These are phyloP conservation scores for Erpetoichthys calabaricus DNA, from an alignment of 2,797 vertebrate species.

Conservation along the genomic window DNA sequence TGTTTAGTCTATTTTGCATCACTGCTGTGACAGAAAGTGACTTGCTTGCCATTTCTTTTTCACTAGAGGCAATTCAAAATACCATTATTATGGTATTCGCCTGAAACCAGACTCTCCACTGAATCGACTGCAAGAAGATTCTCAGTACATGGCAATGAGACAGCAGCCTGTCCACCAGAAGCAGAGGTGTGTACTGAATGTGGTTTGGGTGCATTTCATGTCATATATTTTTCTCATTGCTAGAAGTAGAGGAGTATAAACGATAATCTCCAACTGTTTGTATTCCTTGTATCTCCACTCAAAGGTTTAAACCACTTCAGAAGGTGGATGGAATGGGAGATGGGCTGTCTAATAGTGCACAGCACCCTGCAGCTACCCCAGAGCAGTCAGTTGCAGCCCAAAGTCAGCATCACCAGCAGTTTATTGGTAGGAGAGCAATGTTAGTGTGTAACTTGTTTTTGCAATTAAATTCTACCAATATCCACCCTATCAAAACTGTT, in stretches of 20 bases:
- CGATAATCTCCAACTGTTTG: no score
- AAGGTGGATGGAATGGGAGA: slow-evolving; percentile 78
- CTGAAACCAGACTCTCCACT: slow-evolving; percentile 92
- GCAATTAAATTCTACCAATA: neutral
- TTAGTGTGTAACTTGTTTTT: neutral
- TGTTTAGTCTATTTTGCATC: no score
- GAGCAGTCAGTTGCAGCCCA: slow-evolving; percentile 84
- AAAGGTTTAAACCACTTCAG: slow-evolving; percentile 82
- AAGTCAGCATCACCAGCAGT: slow-evolving; percentile 93
- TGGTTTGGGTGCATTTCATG: neutral
- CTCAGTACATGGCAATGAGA: slow-evolving; percentile 94
- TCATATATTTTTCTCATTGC: neutral
- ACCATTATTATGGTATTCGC: slow-evolving; percentile 95
- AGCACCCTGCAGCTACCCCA: slow-evolving; percentile 57
- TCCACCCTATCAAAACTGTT: slow-evolving; percentile 4
- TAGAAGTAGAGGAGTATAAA: no score
- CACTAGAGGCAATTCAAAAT: slow-evolving; percentile 90
- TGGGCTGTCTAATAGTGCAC: slow-evolving; percentile 53
- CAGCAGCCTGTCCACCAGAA: slow-evolving; percentile 94
- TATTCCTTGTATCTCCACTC: no score
- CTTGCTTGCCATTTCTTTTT: no score
- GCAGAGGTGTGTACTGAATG: slow-evolving; percentile 62
- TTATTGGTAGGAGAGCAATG: slow-evolving; percentile 62
- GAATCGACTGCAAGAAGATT: slow-evolving; percentile 86
- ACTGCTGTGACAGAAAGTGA: no score